phyloP scores from a whole-genome alignment of 2,113 vertebrate genomes.

The Rhea pennata region DNA sequence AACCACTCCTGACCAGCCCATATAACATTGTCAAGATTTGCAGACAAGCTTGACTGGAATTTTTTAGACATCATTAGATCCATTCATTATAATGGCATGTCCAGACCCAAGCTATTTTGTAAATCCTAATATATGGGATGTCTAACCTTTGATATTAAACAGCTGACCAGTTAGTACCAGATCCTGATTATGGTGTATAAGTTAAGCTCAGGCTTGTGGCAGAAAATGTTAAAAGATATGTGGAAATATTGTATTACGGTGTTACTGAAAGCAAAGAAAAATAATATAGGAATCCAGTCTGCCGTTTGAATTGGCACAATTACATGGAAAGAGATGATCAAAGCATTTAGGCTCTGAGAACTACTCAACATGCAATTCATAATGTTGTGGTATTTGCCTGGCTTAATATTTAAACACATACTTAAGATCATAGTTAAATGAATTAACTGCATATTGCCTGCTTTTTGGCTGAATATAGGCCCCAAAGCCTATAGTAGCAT shows the following conservation, averaged over 20 bases:
- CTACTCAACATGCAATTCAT: background rate
- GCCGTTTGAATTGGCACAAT: slow-evolving; percentile 37
- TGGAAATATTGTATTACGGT: background rate
- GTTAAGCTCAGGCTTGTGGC: background rate
- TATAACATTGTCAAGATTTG: background rate
- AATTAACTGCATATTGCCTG: background rate
- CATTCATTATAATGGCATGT: background rate
- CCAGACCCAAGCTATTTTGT: background rate
- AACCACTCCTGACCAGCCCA: background rate
- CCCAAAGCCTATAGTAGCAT: background rate
- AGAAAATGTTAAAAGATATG: background rate
- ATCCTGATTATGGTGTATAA: background rate
- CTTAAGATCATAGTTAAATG: slow-evolving; percentile 2
- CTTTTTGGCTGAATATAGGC: background rate
- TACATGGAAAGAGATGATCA: background rate
- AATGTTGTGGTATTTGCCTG: slow-evolving; percentile 7
- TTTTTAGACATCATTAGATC: background rate
- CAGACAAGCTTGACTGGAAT: background rate
- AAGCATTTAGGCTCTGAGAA: background rate
- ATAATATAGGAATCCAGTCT: background rate
- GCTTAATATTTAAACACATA: slow-evolving; percentile 26
- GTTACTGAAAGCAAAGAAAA: slow-evolving; percentile 39
- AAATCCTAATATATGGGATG: background rate
- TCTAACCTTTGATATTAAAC: background rate
- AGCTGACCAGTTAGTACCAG: background rate